Conservation (phyloP, 2,888 invertebrate species). For the Macrosoma leucophasiata region DNA sequence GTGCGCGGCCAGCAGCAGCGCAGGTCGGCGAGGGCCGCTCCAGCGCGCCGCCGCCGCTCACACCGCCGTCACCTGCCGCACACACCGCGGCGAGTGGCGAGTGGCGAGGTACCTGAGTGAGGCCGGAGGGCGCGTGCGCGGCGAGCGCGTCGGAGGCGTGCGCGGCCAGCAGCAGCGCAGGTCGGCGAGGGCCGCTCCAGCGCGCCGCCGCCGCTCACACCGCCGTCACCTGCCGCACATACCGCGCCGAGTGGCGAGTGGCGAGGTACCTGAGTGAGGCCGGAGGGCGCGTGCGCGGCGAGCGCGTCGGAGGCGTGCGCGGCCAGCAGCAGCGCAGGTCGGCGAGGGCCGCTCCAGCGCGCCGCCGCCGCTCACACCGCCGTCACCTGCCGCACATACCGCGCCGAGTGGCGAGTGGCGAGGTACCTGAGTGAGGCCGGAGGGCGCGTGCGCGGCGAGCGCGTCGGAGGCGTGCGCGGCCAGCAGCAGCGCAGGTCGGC, state of each 20-base stretch:
- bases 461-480: conserved; percentile 95
- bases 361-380: conserved; percentile 19
- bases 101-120: conserved; percentile 16
- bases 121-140: conserved; percentile 35
- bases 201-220: conserved; percentile 22
- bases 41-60: no score
- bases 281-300: conserved; percentile 36
- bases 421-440: conserved; percentile 26
- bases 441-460: conserved; percentile 61
- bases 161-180: conserved; percentile 89
- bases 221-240: conserved; percentile 13
- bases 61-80: no score
- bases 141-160: conserved; percentile 93
- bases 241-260: no score
- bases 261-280: conserved; percentile 27
- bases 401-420: no score
- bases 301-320: conserved; percentile 95
- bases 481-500: conserved; percentile 88
- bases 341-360: conserved; percentile 44
- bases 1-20: no score
- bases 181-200: conserved; percentile 67
- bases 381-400: conserved; percentile 10
- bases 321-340: conserved; percentile 89
- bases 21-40: no score
- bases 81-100: no score